A percentile compares a stretch with the other conserved stretches of the same genome.
Evolutionary conservation across 2,113 vertebrate genomes (phyloP).

Genomic region (Paramormyrops kingsleyae): DNA sequence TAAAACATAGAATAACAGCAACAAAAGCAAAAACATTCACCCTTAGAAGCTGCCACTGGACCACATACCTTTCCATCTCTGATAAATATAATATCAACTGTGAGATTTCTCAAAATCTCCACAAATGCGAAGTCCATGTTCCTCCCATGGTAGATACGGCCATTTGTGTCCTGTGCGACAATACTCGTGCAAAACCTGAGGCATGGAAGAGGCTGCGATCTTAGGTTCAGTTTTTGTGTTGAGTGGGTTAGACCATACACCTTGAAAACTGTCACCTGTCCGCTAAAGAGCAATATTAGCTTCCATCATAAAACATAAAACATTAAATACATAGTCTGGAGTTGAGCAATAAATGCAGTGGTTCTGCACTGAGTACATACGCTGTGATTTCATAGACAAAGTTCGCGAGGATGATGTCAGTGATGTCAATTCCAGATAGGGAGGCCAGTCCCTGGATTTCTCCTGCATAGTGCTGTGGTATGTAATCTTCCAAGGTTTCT

Average conservation of each 20-base stretch:
- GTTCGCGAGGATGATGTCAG: conserved; percentile 75
- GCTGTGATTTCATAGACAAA: conserved; percentile 79
- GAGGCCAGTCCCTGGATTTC: conserved; percentile 73
- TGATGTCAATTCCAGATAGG: conserved; percentile 48
- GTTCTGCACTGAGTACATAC: conserved; percentile 57
- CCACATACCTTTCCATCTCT: conserved; percentile 70
- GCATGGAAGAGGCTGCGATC: conserved; percentile 17
- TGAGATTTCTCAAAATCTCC: conserved; percentile 68
- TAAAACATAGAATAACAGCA: neutral
- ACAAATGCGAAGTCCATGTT: conserved; percentile 79
- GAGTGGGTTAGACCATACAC: neutral
- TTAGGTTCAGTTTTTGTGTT: neutral
- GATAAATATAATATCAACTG: conserved; percentile 69
- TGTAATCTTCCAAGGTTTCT: conserved; percentile 46
- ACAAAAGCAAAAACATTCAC: neutral
- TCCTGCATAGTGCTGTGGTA: conserved; percentile 66
- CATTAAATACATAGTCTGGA: neutral
- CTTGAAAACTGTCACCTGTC: neutral
- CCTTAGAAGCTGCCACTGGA: neutral
- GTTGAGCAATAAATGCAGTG: neutral
- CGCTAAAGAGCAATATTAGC: neutral
- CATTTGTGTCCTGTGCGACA: conserved; percentile 74
- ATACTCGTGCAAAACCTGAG: conserved; percentile 88
- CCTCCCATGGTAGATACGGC: conserved; percentile 80
- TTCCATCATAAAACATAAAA: no score